Base-by-base conservation (phyloP, 1,140 invertebrate genomes). In the Brachionus paranguensis region DNA sequence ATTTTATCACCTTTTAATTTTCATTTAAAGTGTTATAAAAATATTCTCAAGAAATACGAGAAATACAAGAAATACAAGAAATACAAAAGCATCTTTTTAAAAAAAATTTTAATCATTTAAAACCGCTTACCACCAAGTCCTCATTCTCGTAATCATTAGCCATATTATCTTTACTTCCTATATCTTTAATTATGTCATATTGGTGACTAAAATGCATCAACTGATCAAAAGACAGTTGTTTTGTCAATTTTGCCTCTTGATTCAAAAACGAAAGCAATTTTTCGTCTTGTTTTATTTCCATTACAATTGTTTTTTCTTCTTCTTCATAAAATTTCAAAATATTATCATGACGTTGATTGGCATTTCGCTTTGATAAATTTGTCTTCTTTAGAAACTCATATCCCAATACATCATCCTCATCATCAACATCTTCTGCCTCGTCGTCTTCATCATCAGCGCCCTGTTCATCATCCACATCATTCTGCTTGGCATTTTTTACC, bases 231-330 rank as follows among this genome's bases (percentile, higher is more conserved):
- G 78, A 81, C 27, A 81, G 60, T 27, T 81, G 78, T 68, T 50
- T 60, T n/a, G 53, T 60, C 53, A 81, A 47, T 64, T 68, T 81
- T 1, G 78, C 78, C 20, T 81, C 78, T 81, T 68, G 17, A 14
- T 60, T 68, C 14, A 81, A 47, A 60, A 81, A 53, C 8, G 53
- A 81, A 12, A 81, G 33, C 29, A 81, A 45, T 55, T 81, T 60
- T 45, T 64, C 60, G 24, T 81, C 78, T 29, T 81, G 78, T 68
- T 81, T 81, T 0, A 81, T 81, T 27, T 81, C 78, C 37, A 81
- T 20, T 45, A 64, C 78, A 60, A 64, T 68, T 5, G 37, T 60
- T 47, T 81, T 68, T 41, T 81, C 78, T 81, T 81, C 72, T 14
- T 76, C 72, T 50, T 76, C 72, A 50, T 76, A 76, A 50, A 53